Evolutionary conservation across 2,797 vertebrate species (phyloP), one percentile per base, ranked within the genome.

Genomic region (Tinamus major): DNA sequence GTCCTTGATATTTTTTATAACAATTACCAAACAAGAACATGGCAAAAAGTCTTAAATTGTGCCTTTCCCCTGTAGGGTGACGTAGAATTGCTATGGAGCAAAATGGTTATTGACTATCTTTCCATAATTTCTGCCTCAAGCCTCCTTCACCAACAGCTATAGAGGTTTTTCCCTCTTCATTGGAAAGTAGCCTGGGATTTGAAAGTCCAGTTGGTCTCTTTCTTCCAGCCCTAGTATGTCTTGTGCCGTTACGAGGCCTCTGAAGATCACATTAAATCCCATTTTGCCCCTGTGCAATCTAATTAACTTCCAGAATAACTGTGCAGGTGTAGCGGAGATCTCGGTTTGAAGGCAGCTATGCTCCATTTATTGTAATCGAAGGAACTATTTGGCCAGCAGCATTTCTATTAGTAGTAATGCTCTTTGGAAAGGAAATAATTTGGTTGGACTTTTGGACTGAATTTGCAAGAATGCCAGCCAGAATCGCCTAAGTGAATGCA

Each of bases 251-350:
- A 71, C 31, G 62, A 90, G 81, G 80, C 75, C 91, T 93, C 91
- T 82, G 62, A 95, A 95, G 90, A 95, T 71, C 83, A 51, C 69
- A 89, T 94, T 95, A 93, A 91, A 87, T 78, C 80, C 53, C 2
- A 95, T 85, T 92, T 94, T 94, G 91, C 85, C 91, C 83, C 78
- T 92, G 68, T 92, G 89, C 80, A 94, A 90, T 93, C 78, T 87
- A 90, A 95, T 96, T 96, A 96, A 74, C 75, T 95, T 89, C 71
- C 94, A 92, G 83, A 92, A 86, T 90, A 93, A 87, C 85, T 87
- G 74, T 88, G 87, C 92, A 96, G 94, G 91, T 96, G 89, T 94
- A 96, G 94, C 91, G 58, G 89, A 95, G 94, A 93, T 90, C 92
- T 87, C 86, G 58, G 83, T 94, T 92, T 92, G 91, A 94, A 92